phyloP scores from a whole-genome alignment of 2,113 vertebrate genomes.

The Cyphomyrus plagiostoma region DNA sequence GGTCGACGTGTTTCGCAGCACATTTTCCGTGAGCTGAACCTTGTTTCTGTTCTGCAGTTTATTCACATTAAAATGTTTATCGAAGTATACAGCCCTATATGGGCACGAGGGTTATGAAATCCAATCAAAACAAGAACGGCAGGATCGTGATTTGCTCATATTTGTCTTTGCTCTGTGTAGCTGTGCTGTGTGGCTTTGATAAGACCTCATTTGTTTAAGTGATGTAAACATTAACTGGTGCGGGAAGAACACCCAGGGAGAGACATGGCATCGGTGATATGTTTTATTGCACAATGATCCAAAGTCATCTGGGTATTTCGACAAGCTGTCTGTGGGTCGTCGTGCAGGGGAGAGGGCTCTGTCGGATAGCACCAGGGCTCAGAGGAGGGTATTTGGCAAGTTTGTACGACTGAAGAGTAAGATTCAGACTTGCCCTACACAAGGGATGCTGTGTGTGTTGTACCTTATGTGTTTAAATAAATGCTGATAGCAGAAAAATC shows the following conservation, averaged over 20 bases:
- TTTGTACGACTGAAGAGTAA: neutral
- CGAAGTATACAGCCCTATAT: neutral
- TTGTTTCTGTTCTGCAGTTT: neutral
- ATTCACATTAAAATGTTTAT: neutral
- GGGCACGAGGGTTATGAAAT: neutral
- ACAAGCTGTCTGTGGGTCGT: neutral
- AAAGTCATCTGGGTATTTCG: neutral
- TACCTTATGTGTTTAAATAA: neutral
- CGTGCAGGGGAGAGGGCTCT: neutral
- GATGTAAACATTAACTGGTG: neutral
- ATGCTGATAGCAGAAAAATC: neutral
- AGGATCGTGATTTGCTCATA: neutral
- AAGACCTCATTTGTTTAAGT: neutral
- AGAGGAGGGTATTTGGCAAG: neutral
- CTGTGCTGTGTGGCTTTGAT: neutral
- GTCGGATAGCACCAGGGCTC: neutral
- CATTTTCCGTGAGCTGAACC: neutral
- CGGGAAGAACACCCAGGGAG: neutral
- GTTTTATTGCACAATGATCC: neutral
- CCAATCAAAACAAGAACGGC: neutral
- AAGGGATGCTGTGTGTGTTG: neutral
- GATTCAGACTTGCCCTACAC: neutral
- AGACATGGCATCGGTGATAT: neutral
- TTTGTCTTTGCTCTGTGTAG: neutral
- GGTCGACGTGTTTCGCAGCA: neutral